Conservation (phyloP, 2,113 vertebrate species). For the Arizona elegans region DNA sequence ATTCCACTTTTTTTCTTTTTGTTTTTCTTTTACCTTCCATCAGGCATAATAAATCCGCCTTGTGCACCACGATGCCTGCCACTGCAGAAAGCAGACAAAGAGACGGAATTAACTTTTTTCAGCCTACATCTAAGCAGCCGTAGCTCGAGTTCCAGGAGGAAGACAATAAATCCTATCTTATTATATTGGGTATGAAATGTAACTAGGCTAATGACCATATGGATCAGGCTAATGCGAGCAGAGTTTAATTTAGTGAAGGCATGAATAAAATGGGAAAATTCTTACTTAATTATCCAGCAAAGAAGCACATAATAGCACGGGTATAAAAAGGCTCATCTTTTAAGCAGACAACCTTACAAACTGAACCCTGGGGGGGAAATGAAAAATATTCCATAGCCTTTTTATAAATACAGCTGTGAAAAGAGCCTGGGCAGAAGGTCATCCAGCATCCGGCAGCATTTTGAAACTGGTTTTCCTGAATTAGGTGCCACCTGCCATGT, state of each 20-base stretch:
- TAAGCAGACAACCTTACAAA: constrained; percentile 21
- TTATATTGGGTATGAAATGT: constrained; percentile 48
- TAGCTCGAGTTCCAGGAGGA: constrained; percentile 48
- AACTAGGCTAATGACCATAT: constrained; percentile 56
- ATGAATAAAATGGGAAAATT: neutral
- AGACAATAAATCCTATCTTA: constrained; percentile 53
- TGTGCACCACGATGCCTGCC: constrained; percentile 14
- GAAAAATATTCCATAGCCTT: accelerated
- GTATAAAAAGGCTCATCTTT: constrained; percentile 32
- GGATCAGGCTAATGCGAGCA: constrained; percentile 52
- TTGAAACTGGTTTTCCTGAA: neutral
- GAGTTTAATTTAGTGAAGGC: constrained; percentile 51
- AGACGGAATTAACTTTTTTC: constrained; percentile 40
- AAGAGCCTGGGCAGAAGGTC: neutral
- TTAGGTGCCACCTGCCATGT: constrained; percentile 3
- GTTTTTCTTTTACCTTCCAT: neutral
- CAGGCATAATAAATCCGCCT: constrained; percentile 14
- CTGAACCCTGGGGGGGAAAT: constrained; percentile 5
- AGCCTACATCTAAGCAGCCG: constrained; percentile 10
- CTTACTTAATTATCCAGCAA: constrained; percentile 50
- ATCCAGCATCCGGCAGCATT: neutral
- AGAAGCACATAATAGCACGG: constrained; percentile 40
- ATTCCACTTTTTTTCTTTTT: neutral
- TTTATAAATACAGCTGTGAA: neutral
- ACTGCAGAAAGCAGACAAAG: constrained; percentile 15